phyloP scores from a whole-genome alignment of 2,113 vertebrate genomes.

The Holacanthus passer region DNA sequence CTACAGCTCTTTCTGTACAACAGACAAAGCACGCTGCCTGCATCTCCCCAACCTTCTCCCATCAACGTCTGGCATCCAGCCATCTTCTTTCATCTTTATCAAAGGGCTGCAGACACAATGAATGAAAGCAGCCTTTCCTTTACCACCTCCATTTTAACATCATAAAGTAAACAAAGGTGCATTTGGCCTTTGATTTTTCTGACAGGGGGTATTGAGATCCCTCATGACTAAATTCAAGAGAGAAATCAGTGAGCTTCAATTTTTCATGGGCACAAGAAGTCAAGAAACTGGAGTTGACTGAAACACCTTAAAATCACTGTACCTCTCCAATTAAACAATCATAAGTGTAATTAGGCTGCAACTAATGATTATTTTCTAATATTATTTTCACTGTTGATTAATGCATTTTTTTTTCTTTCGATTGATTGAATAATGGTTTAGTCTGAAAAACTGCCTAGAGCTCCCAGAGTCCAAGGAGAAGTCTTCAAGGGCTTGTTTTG shows the following conservation, averaged over 20 bases:
- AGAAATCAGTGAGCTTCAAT: neutral
- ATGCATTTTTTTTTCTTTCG: neutral
- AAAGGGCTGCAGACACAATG: conserved; percentile 36
- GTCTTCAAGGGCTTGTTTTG: neutral
- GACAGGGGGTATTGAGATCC: neutral
- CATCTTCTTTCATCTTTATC: conserved; percentile 61
- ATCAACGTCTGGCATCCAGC: conserved; percentile 26
- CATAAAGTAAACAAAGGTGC: conserved; percentile 35
- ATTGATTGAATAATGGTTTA: neutral
- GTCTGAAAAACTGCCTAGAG: neutral
- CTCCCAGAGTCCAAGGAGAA: neutral
- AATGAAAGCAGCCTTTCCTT: conserved; percentile 23
- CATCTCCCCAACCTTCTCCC: conserved; percentile 5
- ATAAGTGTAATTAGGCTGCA: neutral
- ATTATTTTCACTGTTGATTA: neutral
- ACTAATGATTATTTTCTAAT: neutral
- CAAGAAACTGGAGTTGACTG: neutral
- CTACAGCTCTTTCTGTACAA: conserved; percentile 26
- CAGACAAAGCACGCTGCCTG: conserved; percentile 2
- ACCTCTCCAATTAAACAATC: neutral
- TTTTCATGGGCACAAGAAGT: neutral
- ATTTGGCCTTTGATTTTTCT: conserved; percentile 44
- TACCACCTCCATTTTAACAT: conserved; percentile 27
- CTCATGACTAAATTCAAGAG: conserved; percentile 3
- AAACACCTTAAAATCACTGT: neutral